Conservation (phyloP, 1,140 invertebrate genomes). For the Amphibalanus amphitrite region DNA sequence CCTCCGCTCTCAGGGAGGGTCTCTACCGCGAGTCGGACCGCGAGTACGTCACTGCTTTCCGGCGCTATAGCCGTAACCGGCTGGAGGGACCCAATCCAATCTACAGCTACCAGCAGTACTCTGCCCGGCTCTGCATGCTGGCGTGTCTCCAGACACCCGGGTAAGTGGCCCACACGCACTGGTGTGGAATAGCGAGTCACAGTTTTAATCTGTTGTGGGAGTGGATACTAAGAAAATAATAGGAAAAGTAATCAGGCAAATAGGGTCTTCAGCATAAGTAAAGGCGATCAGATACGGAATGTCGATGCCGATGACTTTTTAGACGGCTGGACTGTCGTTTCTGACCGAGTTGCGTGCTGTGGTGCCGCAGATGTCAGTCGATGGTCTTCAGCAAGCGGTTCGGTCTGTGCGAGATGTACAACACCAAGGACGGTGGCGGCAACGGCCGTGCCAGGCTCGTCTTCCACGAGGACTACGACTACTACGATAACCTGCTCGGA, state of each 20-base stretch:
- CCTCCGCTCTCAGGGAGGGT: neutral
- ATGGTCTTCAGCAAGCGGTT: slow-evolving; percentile 71
- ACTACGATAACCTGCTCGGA: slow-evolving; percentile 76
- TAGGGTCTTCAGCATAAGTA: no score
- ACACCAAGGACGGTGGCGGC: slow-evolving; percentile 70
- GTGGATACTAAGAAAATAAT: no score
- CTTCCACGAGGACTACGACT: slow-evolving; percentile 76
- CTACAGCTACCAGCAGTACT: neutral
- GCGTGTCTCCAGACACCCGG: neutral
- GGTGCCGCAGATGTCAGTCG: slow-evolving; percentile 45
- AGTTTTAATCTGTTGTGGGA: no score
- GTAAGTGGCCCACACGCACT: no score
- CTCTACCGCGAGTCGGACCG: neutral
- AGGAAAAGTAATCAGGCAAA: no score
- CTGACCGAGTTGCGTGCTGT: no score
- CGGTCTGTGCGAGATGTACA: slow-evolving; percentile 63
- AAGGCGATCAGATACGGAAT: no score
- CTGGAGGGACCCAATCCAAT: neutral
- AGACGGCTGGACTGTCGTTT: no score
- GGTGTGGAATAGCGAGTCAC: no score
- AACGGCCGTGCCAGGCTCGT: slow-evolving; percentile 45
- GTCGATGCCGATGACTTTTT: no score
- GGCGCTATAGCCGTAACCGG: neutral
- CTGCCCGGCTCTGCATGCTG: neutral
- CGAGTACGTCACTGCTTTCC: neutral